Evolutionary conservation across 2,888 invertebrate species (phyloP).

Genomic region (Pantelozetes paolii): DNA sequence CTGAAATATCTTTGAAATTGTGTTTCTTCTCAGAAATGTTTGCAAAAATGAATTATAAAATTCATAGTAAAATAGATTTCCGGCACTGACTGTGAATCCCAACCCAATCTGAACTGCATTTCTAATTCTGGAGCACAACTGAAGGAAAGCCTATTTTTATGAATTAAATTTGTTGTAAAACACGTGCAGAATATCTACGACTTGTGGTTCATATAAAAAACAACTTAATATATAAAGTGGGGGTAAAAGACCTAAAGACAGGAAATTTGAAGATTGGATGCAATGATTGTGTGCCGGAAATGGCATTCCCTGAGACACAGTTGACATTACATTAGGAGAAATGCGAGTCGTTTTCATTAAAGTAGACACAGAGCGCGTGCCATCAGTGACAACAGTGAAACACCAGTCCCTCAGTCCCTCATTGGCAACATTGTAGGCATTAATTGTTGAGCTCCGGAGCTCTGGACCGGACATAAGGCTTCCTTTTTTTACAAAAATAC

Average conservation of each 20-base stretch:
- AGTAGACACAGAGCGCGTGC: conserved; percentile 19
- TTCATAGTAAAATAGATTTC: too few species aligned
- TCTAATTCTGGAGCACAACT: too few species aligned
- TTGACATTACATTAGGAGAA: conserved; percentile 1
- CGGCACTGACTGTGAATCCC: too few species aligned
- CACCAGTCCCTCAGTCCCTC: background rate
- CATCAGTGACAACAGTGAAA: background rate
- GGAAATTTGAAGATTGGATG: conserved; percentile 1
- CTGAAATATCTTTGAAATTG: too few species aligned
- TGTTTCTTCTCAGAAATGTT: too few species aligned
- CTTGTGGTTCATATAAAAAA: background rate
- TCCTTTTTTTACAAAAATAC: background rate
- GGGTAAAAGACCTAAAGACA: too few species aligned
- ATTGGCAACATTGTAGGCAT: background rate
- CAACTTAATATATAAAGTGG: background rate
- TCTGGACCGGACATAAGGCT: background rate
- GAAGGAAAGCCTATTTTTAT: too few species aligned
- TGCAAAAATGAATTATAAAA: too few species aligned
- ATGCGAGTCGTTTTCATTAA: background rate
- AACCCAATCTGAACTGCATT: too few species aligned
- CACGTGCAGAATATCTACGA: background rate
- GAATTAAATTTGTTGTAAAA: background rate
- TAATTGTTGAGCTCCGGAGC: background rate
- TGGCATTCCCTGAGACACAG: conserved; percentile 12
- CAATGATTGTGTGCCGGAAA: conserved; percentile 15